phyloP scores from a whole-genome alignment of 2,888 invertebrate genomes.

The Cryptosula pallasiana region DNA sequence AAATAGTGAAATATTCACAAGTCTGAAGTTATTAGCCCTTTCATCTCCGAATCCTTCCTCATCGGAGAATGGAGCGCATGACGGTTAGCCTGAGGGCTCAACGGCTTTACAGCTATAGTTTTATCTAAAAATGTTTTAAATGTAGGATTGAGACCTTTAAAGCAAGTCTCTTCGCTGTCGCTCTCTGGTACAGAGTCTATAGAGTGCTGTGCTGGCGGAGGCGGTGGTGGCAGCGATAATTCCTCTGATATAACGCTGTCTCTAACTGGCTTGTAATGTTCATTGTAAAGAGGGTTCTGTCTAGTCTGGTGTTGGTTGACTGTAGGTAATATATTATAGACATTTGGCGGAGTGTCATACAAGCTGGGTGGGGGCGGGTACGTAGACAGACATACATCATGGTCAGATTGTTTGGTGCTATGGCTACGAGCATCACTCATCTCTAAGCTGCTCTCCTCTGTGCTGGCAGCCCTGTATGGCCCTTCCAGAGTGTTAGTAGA shows the following conservation, averaged over 20 bases:
- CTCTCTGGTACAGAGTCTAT: neutral
- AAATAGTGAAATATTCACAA: slow-evolving; percentile 14
- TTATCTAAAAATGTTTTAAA: slow-evolving; percentile 18
- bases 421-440: slow-evolving; percentile 8
- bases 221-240: slow-evolving; percentile 3
- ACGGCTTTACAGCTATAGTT: slow-evolving; percentile 12
- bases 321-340: neutral
- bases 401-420: slow-evolving; percentile 7
- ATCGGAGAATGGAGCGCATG: too few relatives aligned
- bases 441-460: slow-evolving; percentile 12
- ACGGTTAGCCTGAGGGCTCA: neutral
- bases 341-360: neutral
- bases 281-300: slow-evolving; percentile 1
- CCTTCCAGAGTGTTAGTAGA: slow-evolving; percentile 11
- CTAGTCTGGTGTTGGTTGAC: neutral
- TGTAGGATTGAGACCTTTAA: slow-evolving; percentile 1
- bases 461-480: neutral
- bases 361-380: slow-evolving; percentile 6
- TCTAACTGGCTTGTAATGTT: neutral
- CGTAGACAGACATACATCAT: neutral
- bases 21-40: slow-evolving; percentile 14
- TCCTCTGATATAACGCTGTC: slow-evolving; percentile 21
- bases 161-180: neutral
- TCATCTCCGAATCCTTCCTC: neutral
- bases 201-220: neutral